Base-by-base conservation (phyloP, 1,140 invertebrate species). In the Euglossa dilemma region DNA sequence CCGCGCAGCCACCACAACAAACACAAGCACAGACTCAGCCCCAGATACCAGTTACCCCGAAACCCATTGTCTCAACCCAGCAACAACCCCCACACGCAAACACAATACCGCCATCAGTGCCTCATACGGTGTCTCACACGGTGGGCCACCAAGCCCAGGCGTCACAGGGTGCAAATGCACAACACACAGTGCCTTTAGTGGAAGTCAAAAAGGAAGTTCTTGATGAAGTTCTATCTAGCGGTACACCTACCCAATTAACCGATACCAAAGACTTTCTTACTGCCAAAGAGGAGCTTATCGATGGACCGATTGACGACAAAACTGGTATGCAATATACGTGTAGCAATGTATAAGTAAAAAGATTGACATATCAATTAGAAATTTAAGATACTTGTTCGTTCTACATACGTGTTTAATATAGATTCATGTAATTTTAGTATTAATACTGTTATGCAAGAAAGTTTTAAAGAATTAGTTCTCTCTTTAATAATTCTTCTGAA, bases 211-310 rank as follows among this genome's bases (percentile, higher is more conserved):
- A 95, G 75, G 94, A 95, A 89, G 87, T 93, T 77, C 90, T 93
- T 50, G 94, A 94, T 73, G 93, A 94, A 85, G 91, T 93, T 80
- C 89, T 94, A 71, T 90, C 92, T 69, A 84, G 92, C 78, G 86
- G 89, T 84, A 92, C 90, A 79, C 85, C 92, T 89, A 84, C 82
- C 70, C 93, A 93, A 80, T 87, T 92, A 80, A 92, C 92, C 75
- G 93, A 94, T 94, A 93, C 93, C 93, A 94, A 94, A 94, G 94
- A 94, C 89, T 93, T 93, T 93, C 88, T 94, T 88, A 91, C 92
- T 93, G 91, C 93, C 93, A 94, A 94, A 94, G 93, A 94, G 84
- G 94, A 94, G 89, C 91, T 93, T 73, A 92, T 93, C 28, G 93
- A 94, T 83, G 89, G 91, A 25, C 83, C 90, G 63, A 94, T 93